Percentiles rank a stretch among this genome's conserved stretches.
These are phyloP conservation scores for Micrasema longulum DNA, from an alignment of 1,140 invertebrate genomes.

Conservation along the genomic window DNA sequence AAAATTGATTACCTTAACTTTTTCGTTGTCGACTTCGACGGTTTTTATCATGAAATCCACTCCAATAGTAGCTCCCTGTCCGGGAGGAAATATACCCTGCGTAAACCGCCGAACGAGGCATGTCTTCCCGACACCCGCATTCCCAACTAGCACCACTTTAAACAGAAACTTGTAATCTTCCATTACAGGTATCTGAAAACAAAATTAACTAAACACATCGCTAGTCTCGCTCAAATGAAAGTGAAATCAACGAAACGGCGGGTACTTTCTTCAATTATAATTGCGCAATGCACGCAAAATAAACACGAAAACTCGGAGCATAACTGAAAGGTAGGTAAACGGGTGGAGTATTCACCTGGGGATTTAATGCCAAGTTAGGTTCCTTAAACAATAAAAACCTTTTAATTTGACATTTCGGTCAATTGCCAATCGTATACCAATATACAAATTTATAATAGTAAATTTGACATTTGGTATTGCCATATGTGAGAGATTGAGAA, in stretches of 20 bases:
- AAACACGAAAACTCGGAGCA: background rate
- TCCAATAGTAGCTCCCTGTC: slow-evolving; percentile 98
- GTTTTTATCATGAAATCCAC: slow-evolving; percentile 99
- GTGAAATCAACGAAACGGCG: slow-evolving; percentile 47
- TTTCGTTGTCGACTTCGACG: slow-evolving; percentile 97
- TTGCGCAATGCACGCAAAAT: slow-evolving; percentile 25
- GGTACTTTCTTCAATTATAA: slow-evolving; percentile 44
- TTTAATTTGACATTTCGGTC: slow-evolving; percentile 46
- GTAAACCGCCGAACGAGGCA: slow-evolving; percentile 92
- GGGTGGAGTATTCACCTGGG: slow-evolving; percentile 35
- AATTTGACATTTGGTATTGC: slow-evolving; percentile 53
- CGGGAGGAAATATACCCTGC: slow-evolving; percentile 93
- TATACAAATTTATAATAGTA: slow-evolving; percentile 37
- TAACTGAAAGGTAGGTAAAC: background rate
- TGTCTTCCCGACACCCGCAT: slow-evolving; percentile 95
- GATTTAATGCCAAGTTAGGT: slow-evolving; percentile 18
- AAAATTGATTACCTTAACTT: slow-evolving; percentile 86
- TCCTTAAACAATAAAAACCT: slow-evolving; percentile 38
- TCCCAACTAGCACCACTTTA: slow-evolving; percentile 96
- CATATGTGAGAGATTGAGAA: too few species aligned
- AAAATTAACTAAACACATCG: slow-evolving; percentile 33
- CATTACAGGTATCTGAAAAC: slow-evolving; percentile 70
- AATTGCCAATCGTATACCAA: slow-evolving; percentile 34
- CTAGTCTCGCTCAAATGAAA: slow-evolving; percentile 46
- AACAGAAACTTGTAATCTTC: slow-evolving; percentile 99